Evolutionary conservation across 1,140 invertebrate genomes (phyloP).

Genomic region (Cephus cinctus): DNA sequence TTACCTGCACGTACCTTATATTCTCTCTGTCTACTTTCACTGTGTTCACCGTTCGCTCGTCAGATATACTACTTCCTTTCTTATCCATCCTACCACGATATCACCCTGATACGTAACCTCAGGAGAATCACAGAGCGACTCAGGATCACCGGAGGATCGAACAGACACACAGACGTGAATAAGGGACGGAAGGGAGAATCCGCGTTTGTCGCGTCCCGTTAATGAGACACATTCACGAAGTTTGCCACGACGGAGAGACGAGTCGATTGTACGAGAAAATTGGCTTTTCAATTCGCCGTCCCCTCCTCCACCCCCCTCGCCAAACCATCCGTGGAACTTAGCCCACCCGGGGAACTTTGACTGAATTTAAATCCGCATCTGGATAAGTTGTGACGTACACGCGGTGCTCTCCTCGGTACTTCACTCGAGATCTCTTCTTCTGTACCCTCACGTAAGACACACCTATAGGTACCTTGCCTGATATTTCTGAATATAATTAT

Average conservation of each 20-base stretch:
- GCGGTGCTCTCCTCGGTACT: constrained; percentile 9
- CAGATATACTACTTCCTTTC: too few relatives aligned
- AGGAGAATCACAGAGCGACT: too few relatives aligned
- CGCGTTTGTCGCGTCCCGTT: constrained; percentile 40
- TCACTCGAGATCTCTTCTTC: neutral
- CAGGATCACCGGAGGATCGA: too few relatives aligned
- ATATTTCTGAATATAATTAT: too few relatives aligned
- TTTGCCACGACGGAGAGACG: constrained; percentile 47
- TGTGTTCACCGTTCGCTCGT: neutral
- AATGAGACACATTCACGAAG: constrained; percentile 54
- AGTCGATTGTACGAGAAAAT: constrained; percentile 52
- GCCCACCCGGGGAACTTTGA: constrained; percentile 38
- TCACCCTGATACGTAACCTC: too few relatives aligned
- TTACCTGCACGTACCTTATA: neutral
- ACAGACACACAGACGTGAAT: too few relatives aligned
- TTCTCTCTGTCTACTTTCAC: neutral
- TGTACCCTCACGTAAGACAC: too few relatives aligned
- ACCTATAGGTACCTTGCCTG: too few relatives aligned
- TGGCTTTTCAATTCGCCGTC: constrained; percentile 49
- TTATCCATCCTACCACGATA: too few relatives aligned
- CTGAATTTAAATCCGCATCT: constrained; percentile 43
- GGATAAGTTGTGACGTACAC: constrained; percentile 29
- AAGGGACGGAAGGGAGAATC: too few relatives aligned
- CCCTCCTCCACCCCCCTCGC: constrained; percentile 20
- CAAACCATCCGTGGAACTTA: constrained; percentile 2